Percentiles rank a stretch among this genome's conserved stretches.
phyloP scores from a whole-genome alignment of 2,888 invertebrate species.

The Hypomecis atomaria region DNA sequence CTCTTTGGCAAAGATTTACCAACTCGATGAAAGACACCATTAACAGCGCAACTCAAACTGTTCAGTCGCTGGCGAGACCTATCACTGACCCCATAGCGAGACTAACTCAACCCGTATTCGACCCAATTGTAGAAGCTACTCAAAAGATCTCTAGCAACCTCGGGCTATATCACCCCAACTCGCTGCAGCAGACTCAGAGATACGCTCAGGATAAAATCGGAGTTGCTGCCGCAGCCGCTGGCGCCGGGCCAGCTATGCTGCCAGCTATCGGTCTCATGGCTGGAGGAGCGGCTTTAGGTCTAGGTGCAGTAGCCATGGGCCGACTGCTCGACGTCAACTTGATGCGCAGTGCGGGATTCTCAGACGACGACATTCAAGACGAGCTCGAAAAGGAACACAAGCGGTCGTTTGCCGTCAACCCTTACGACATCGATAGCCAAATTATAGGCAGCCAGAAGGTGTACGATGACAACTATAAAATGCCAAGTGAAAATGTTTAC shows the following conservation, averaged over 20 bases:
- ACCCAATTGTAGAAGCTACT: constrained; percentile 91
- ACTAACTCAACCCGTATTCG: constrained; percentile 87
- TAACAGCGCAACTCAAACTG: constrained; percentile 88
- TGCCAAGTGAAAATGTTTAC: constrained; percentile 82
- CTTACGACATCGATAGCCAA: constrained; percentile 75
- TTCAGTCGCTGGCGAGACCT: constrained; percentile 87
- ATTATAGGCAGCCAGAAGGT: constrained; percentile 72
- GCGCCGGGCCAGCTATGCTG: constrained; percentile 86
- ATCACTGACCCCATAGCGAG: constrained; percentile 85
- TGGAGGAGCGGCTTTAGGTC: constrained; percentile 92
- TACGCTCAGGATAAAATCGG: constrained; percentile 87
- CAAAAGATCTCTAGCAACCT: constrained; percentile 92
- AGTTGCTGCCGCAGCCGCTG: constrained; percentile 81
- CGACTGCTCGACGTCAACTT: constrained; percentile 87
- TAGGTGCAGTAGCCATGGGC: constrained; percentile 92
- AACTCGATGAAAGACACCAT: constrained; percentile 90
- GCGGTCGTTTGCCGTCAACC: constrained; percentile 72
- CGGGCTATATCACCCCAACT: constrained; percentile 84
- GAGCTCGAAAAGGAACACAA: constrained; percentile 83
- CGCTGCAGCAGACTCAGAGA: constrained; percentile 74
- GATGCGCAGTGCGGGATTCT: constrained; percentile 81
- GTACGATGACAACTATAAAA: constrained; percentile 81
- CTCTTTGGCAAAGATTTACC: constrained; percentile 90
- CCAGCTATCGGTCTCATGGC: constrained; percentile 91
- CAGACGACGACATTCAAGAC: constrained; percentile 69